These are phyloP conservation scores for Acanthurus leucopareius DNA, from an alignment of 2,797 vertebrate genomes.

Conservation along the genomic window DNA sequence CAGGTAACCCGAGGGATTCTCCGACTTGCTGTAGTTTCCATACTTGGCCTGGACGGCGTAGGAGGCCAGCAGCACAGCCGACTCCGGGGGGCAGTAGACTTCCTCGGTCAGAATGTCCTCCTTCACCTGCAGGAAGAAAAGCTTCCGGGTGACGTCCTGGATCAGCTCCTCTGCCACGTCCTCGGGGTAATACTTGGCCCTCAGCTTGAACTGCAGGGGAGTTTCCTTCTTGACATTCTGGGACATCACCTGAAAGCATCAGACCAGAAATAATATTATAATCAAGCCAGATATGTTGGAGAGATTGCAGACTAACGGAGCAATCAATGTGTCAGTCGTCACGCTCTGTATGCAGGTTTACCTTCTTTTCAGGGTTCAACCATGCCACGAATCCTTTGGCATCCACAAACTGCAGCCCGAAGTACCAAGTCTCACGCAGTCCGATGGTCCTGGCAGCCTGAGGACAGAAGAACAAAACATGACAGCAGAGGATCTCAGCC, in stretches of 20 bases:
- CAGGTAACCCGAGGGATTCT: constrained; percentile 90
- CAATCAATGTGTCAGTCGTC: no score
- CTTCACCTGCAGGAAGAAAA: constrained; percentile 97
- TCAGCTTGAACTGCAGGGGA: constrained; percentile 94
- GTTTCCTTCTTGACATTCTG: constrained; percentile 94
- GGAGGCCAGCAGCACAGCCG: constrained; percentile 95
- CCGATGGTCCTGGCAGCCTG: constrained; percentile 96
- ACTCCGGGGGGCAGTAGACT: constrained; percentile 96
- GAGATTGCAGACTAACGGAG: not conserved
- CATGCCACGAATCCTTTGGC: constrained; percentile 91
- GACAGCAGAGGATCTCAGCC: not conserved
- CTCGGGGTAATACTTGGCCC: constrained; percentile 94
- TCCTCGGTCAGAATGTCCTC: constrained; percentile 91
- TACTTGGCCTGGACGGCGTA: constrained; percentile 96
- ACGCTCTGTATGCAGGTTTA: constrained; percentile 57
- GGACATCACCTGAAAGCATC: constrained; percentile 87
- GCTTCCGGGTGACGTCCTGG: constrained; percentile 96
- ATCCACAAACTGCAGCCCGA: constrained; percentile 95
- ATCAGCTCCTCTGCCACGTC: constrained; percentile 96
- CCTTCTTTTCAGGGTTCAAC: constrained; percentile 97
- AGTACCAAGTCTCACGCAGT: constrained; percentile 96
- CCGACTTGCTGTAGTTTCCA: constrained; percentile 88
- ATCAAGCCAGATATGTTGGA: not conserved
- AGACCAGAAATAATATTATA: not conserved
- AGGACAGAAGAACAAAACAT: not conserved